Percentiles rank a stretch among this genome's conserved stretches.
These are phyloP conservation scores for Epicauta chinensis DNA, from an alignment of 1,140 invertebrate genomes.

Conservation along the genomic window DNA sequence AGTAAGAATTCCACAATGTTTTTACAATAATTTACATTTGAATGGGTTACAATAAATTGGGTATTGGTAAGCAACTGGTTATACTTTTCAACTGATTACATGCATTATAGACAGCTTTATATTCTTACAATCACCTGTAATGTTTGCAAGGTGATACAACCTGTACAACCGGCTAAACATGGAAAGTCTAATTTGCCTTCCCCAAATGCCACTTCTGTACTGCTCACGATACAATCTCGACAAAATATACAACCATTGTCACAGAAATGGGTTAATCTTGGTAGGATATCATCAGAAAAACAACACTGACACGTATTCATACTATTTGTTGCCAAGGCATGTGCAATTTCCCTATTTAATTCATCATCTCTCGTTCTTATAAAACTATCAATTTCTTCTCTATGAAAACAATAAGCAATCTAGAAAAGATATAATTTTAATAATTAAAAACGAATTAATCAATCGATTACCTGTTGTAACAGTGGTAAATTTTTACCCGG, in stretches of 20 bases:
- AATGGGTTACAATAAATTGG: too few relatives aligned
- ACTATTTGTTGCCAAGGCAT: constrained; percentile 32
- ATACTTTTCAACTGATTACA: too few relatives aligned
- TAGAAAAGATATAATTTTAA: constrained; percentile 26
- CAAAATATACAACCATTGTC: constrained; percentile 55
- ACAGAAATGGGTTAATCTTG: constrained; percentile 52
- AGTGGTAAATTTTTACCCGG: constrained; percentile 27
- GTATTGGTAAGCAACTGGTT: too few relatives aligned
- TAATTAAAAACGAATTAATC: neutral
- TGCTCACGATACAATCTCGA: constrained; percentile 48
- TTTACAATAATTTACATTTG: too few relatives aligned
- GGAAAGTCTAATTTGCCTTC: constrained; percentile 48
- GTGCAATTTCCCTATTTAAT: constrained; percentile 30
- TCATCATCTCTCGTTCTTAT: too few relatives aligned
- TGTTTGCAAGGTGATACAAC: constrained; percentile 44
- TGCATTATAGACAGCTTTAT: too few relatives aligned
- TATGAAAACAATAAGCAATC: constrained; percentile 47
- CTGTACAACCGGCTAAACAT: constrained; percentile 47
- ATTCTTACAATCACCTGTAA: too few relatives aligned
- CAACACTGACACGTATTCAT: constrained; percentile 51
- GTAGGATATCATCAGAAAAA: constrained; percentile 53
- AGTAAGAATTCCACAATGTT: too few relatives aligned
- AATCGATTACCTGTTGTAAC: constrained; percentile 42
- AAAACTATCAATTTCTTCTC: too few relatives aligned
- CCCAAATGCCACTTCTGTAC: constrained; percentile 48